Conservation (phyloP, 2,888 invertebrate genomes). For the Troilus luridus region DNA sequence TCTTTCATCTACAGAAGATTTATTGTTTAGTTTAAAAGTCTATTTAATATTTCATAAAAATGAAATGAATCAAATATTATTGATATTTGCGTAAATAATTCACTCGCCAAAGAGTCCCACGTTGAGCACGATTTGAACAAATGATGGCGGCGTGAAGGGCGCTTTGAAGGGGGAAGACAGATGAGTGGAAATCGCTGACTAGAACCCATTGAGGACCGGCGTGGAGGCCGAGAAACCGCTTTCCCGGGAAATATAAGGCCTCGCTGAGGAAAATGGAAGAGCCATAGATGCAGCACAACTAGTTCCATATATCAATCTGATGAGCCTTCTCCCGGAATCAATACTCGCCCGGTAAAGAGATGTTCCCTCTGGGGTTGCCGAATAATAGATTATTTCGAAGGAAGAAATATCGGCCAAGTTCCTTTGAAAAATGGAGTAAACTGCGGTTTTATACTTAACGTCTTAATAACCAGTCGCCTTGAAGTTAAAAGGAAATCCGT, state of each 20-base stretch:
- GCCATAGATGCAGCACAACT: slow-evolving; percentile 45
- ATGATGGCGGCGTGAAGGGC: neutral
- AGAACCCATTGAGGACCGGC: neutral
- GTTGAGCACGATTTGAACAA: neutral
- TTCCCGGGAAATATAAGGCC: slow-evolving; percentile 18
- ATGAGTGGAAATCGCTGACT: slow-evolving; percentile 41
- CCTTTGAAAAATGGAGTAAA: slow-evolving; percentile 13
- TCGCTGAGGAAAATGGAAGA: slow-evolving; percentile 22
- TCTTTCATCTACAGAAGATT: no score
- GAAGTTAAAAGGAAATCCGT: neutral
- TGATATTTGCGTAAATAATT: neutral
- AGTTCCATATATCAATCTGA: slow-evolving; percentile 27
- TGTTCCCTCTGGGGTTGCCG: neutral
- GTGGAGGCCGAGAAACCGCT: slow-evolving; percentile 8
- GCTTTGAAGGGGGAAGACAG: neutral
- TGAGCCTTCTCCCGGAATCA: slow-evolving; percentile 5
- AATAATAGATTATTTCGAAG: slow-evolving; percentile 5
- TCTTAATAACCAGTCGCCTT: neutral
- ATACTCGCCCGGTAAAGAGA: neutral
- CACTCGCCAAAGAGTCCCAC: neutral
- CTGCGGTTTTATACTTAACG: neutral
- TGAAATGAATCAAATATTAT: neutral
- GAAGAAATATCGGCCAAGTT: neutral
- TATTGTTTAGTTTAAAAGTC: no score
- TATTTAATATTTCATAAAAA: neutral